Evolutionary conservation across 92 coral and sea anemone species (phyloP).

Genomic region (Palythoa heliodiscus): DNA sequence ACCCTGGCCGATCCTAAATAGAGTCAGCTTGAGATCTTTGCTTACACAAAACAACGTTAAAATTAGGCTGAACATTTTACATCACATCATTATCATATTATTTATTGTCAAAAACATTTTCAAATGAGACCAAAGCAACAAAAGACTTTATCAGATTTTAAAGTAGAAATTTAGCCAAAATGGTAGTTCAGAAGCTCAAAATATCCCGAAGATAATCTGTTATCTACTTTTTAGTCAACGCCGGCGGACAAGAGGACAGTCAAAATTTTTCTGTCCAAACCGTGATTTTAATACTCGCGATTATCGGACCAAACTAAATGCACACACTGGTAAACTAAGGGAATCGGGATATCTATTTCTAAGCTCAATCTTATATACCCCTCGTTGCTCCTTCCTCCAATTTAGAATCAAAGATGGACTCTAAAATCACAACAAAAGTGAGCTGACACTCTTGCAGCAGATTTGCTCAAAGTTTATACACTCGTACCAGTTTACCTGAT

Average conservation of each 20-base stretch:
- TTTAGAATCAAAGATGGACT: neutral
- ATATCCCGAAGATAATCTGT: neutral
- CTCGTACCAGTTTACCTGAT: constrained; percentile 65
- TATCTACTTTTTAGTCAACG: neutral
- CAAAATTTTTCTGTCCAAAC: neutral
- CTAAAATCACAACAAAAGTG: neutral
- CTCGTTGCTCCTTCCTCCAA: too few species aligned
- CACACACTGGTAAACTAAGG: neutral
- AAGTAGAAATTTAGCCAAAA: neutral
- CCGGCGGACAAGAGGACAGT: too few species aligned
- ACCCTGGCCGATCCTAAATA: too few species aligned
- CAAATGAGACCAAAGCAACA: too few species aligned
- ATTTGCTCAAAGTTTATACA: neutral
- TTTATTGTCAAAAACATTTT: too few species aligned
- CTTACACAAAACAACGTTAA: too few species aligned
- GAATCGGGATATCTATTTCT: neutral
- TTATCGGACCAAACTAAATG: neutral
- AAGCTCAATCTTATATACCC: too few species aligned
- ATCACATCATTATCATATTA: too few species aligned
- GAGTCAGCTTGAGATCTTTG: too few species aligned
- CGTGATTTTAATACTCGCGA: neutral
- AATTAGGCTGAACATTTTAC: too few species aligned
- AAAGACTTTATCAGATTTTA: neutral
- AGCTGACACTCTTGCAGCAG: neutral
- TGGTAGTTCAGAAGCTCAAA: neutral